Evolutionary conservation across 2,797 vertebrate species (phyloP), one percentile per base, ranked within the genome.

Genomic region (Epinephelus malabaricus): DNA sequence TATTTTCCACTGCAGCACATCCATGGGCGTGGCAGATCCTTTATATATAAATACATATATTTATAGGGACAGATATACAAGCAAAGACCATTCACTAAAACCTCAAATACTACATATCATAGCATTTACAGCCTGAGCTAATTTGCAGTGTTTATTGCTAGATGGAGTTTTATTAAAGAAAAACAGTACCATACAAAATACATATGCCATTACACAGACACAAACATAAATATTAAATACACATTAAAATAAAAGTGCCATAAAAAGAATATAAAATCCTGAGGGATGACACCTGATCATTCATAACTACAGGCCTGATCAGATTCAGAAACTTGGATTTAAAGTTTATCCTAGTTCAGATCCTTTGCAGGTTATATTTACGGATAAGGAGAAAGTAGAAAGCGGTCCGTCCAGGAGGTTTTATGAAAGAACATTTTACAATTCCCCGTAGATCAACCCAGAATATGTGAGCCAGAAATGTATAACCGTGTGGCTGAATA

Each of bases 1-100:
- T 81, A 71, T 79, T 77, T 76, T 76, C 56, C 67, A 77, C 56
- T 81, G 61, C 59, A 4, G 27, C 68, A 69, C 64, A 72, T 82
- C 43, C 14, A 54, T 79, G 65, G 63, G 79, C 72, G 75, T 67
- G 69, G 55, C 64, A 65, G 51, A 63, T 49, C 46, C 38, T 55
- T 64, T 68, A 67, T 38, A 69, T 61, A 64, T 64, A 66, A 53
- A 63, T 83, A 82, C 55, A 80, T 79, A 7, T 73, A 73, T 82
- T 77, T 74, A 81, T 54, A 40, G 54, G 47, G 21, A 62, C 67
- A 69, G 40, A 78, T 75, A 66, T 50, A 82, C 43, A 79, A 65
- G 51, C 27, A 73, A 47, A 47, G 15, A 25, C 2, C 38, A 23
- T 68, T 47, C 13, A 34, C 50, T 71, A 73, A 75, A 80, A 54